Evolutionary conservation across 2,888 invertebrate genomes (phyloP), one percentile per base, ranked within the genome.

Genomic region (Melanotus villosus): DNA sequence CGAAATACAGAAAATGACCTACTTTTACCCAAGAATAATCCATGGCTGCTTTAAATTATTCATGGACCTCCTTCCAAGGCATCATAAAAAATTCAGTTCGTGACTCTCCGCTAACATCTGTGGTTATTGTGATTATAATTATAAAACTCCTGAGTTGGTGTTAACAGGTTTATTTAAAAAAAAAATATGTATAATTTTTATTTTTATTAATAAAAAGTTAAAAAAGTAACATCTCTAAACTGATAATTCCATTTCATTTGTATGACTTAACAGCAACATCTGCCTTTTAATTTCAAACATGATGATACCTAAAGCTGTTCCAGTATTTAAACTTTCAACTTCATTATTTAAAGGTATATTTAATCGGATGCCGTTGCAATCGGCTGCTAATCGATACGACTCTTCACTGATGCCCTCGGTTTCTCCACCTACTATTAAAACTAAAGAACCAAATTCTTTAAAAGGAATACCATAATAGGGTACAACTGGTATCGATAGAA

Each of bases 351-450:
- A 84, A 0, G 97, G 97, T 73, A 98, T 92, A 82, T 93, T 90
- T 26, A 97, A 80, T 74, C 93, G 88, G 23, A 89, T 81, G 7
- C 93, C 92, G 62, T 88, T 86, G 68, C 83, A 85, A 30, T 84
- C 81, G 26, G 85, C 81, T n/a, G 90, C 89, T 70, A 93, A 86
- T 74, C 90, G 84, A 79, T 91, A 91, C 3, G 93, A 91, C 21
- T 92, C 88, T 16, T 87, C 81, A 85, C 94, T 94, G n/a, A 97
- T 86, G 0, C 97, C 96, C 82, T 92, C 90, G 5, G 95, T 95
- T 85, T 98, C 98, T 6, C 97, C 97, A 10, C 97, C 96, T 74
- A 97, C 87, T 32, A 97, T 87, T 2, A 98, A 82, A 26, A 92
- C 88, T 23, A 90, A 87, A 73, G 90, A 88, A 21, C 86, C 83